A percentile compares a stretch with the other conserved stretches of the same genome.
Conservation (phyloP, 2,888 invertebrate genomes). For the Hetaerina titia region DNA sequence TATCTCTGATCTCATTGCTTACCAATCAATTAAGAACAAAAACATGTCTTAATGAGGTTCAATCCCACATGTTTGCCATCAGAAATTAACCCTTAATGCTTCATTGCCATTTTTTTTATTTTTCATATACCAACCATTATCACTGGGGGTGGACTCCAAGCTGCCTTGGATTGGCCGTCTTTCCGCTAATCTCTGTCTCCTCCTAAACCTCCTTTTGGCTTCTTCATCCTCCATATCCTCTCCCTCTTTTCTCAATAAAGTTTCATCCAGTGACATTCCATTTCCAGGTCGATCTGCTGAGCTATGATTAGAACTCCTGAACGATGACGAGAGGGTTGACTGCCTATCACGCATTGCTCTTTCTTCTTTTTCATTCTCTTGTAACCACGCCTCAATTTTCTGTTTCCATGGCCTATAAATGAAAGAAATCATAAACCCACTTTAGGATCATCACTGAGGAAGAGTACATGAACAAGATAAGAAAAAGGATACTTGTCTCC, state of each 20-base stretch:
- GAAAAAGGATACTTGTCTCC: neutral
- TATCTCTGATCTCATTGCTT: too few relatives aligned
- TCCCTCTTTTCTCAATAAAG: constrained; percentile 81
- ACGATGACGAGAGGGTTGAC: constrained; percentile 24
- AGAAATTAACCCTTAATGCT: too few relatives aligned
- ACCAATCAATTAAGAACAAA: too few relatives aligned
- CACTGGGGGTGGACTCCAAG: constrained; percentile 43
- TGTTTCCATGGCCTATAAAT: constrained; percentile 89
- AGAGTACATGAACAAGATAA: neutral
- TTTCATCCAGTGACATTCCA: constrained; percentile 16
- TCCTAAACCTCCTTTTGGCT: constrained; percentile 29
- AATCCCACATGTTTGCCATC: too few relatives aligned
- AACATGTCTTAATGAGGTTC: too few relatives aligned
- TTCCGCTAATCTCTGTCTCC: constrained; percentile 42
- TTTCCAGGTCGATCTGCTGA: constrained; percentile 35
- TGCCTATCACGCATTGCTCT: constrained; percentile 43
- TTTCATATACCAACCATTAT: constrained; percentile 34
- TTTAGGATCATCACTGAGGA: neutral
- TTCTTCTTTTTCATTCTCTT: constrained; percentile 85
- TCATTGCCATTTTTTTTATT: too few relatives aligned
- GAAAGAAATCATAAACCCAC: constrained; percentile 38
- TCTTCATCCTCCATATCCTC: constrained; percentile 70
- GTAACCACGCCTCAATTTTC: constrained; percentile 94
- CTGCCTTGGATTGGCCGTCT: constrained; percentile 46
- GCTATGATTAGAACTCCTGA: constrained; percentile 20